A percentile compares a stretch with the other conserved stretches of the same genome.
Evolutionary conservation across 1,140 invertebrate genomes (phyloP).

Genomic region (Atopsyche davidsoni): DNA sequence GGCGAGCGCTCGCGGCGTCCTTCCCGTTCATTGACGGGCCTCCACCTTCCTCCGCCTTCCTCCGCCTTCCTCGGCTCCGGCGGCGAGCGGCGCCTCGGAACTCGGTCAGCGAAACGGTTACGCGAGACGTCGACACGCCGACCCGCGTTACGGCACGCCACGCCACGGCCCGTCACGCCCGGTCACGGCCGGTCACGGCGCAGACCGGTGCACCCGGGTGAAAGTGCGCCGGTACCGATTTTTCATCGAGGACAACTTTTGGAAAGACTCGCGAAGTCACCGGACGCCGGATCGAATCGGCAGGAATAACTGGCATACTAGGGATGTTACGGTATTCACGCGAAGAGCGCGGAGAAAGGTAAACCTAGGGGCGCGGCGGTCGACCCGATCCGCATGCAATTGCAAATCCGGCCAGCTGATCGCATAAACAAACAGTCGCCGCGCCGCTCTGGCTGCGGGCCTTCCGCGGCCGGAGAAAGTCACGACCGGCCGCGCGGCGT

Average conservation of each 20-base stretch:
- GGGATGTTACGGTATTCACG: too few relatives aligned
- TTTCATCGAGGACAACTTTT: too few relatives aligned
- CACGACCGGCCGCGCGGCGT: conserved; percentile 12
- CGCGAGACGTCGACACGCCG: conserved; percentile 22
- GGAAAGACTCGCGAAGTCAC: too few relatives aligned
- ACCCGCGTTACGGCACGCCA: too few relatives aligned
- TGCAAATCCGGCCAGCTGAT: conserved; percentile 6
- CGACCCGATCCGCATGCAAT: conserved; percentile 9
- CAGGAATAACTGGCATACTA: too few relatives aligned
- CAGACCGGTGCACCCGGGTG: too few relatives aligned
- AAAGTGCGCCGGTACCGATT: too few relatives aligned
- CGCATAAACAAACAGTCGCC: neutral
- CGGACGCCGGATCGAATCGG: too few relatives aligned
- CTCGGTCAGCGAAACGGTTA: conserved; percentile 31
- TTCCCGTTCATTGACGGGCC: too few relatives aligned
- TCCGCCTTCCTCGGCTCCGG: conserved; percentile 28
- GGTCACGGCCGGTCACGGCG: too few relatives aligned
- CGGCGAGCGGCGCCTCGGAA: conserved; percentile 13
- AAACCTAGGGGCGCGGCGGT: conserved; percentile 1
- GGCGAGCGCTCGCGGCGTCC: too few relatives aligned
- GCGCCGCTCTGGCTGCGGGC: neutral
- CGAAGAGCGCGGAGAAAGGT: conserved; percentile 11
- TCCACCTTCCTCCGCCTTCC: conserved; percentile 1
- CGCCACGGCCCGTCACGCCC: conserved; percentile 10
- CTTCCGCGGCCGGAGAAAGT: conserved; percentile 15